Conservation (phyloP, 2,797 vertebrate genomes). For the Acipenser ruthenus region DNA sequence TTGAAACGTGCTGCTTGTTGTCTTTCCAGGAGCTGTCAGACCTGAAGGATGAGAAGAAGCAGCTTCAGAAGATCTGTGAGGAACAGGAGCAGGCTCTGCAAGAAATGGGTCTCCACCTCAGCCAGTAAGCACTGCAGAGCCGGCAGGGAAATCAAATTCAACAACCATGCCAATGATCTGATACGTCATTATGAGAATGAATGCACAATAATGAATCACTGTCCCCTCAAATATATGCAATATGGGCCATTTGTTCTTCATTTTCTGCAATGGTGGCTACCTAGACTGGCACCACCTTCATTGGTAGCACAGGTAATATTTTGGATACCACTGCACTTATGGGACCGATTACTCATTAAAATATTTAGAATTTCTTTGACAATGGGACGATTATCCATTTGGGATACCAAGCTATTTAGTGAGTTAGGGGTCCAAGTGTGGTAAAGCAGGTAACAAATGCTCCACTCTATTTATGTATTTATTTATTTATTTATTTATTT, state of each 20-base stretch:
- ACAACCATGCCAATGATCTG: background rate
- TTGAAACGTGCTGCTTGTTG: too few relatives aligned
- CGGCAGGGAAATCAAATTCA: background rate
- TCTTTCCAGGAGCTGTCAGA: slow-evolving; percentile 72
- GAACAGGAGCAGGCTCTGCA: slow-evolving; percentile 94
- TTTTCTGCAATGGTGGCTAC: background rate
- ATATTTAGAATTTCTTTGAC: too few relatives aligned
- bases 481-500: too few relatives aligned
- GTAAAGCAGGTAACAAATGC: too few relatives aligned
- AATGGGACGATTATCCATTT: too few relatives aligned
- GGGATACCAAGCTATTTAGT: too few relatives aligned
- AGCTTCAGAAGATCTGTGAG: slow-evolving; percentile 76
- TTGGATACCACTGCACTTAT: too few relatives aligned
- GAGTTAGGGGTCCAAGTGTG: too few relatives aligned
- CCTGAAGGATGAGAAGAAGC: slow-evolving; percentile 78
- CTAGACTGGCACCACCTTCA: background rate
- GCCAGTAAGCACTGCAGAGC: slow-evolving; percentile 74
- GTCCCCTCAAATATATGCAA: background rate
- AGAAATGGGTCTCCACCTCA: slow-evolving; percentile 96
- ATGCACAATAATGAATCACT: background rate
- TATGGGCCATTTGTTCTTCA: too few relatives aligned
- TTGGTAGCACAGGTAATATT: too few relatives aligned
- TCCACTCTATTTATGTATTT: too few relatives aligned
- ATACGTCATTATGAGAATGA: background rate
- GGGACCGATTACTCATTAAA: too few relatives aligned